These are phyloP conservation scores for Acleris laterana DNA, from an alignment of 2,888 invertebrate species.

Conservation along the genomic window DNA sequence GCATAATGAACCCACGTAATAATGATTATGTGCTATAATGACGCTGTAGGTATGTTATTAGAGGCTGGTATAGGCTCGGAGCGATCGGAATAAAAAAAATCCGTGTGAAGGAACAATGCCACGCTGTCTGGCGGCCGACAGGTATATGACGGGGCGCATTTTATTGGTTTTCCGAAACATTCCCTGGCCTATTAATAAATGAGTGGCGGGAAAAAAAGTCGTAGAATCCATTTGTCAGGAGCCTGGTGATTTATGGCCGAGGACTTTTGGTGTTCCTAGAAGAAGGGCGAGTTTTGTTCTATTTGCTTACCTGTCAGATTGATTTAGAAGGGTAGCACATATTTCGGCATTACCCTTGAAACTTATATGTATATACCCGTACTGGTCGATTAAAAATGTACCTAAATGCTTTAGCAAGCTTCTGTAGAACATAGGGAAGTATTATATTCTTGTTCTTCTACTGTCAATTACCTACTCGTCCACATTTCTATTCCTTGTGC, in stretches of 20 bases:
- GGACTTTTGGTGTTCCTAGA: conserved; percentile 80
- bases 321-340: conserved; percentile 70
- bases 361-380: conserved; percentile 7
- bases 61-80: conserved; percentile 50
- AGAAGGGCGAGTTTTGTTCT: conserved; percentile 79
- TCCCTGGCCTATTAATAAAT: conserved; percentile 83
- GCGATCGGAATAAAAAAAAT: conserved; percentile 56
- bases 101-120: conserved; percentile 72
- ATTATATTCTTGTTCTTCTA: not conserved
- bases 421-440: not conserved
- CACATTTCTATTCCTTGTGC: no score
- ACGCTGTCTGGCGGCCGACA: conserved; percentile 81
- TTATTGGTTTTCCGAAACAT: conserved; percentile 85
- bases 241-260: conserved; percentile 78
- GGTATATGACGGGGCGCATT: conserved; percentile 84
- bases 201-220: conserved; percentile 78
- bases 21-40: conserved; percentile 38
- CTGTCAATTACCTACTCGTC: not conserved
- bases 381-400: not conserved
- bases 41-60: conserved; percentile 46
- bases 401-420: not conserved
- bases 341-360: conserved; percentile 45
- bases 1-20: conserved; percentile 42
- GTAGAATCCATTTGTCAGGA: conserved; percentile 84
- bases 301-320: conserved; percentile 83